A percentile compares a stretch with the other conserved stretches of the same genome.
These are phyloP conservation scores for Natator depressus DNA, from an alignment of 2,113 vertebrate genomes.

Conservation along the genomic window DNA sequence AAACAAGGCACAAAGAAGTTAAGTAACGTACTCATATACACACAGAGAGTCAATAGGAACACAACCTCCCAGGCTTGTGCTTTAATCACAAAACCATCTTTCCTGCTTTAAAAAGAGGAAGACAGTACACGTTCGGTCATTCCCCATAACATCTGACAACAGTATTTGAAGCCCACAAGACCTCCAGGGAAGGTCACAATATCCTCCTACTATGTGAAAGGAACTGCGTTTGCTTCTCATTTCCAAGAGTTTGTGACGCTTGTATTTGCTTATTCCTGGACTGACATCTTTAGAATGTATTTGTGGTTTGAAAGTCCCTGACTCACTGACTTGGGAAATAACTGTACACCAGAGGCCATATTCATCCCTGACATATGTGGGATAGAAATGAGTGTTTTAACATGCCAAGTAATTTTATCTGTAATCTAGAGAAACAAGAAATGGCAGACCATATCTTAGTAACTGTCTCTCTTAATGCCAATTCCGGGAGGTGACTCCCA, in stretches of 20 bases:
- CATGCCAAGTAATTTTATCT: neutral
- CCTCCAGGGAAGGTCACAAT: neutral
- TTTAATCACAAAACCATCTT: neutral
- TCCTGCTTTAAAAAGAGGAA: neutral
- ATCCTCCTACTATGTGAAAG: slow-evolving; percentile 13
- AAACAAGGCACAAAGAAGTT: neutral
- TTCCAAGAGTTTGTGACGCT: neutral
- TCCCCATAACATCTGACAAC: neutral
- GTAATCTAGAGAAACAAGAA: neutral
- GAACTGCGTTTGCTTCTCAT: slow-evolving; percentile 20
- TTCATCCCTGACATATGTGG: accelerated
- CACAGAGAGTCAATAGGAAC: neutral
- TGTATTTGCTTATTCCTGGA: neutral
- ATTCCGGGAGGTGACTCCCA: neutral
- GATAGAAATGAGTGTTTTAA: neutral
- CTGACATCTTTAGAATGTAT: neutral
- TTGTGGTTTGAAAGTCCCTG: neutral
- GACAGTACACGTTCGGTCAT: neutral
- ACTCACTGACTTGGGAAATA: neutral
- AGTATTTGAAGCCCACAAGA: neutral
- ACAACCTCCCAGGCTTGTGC: neutral
- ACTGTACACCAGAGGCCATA: neutral
- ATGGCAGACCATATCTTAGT: neutral
- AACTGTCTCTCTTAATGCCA: neutral
- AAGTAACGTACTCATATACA: neutral